Evolutionary conservation across 2,113 vertebrate genomes (phyloP).

Genomic region (Corvus moneduloides): DNA sequence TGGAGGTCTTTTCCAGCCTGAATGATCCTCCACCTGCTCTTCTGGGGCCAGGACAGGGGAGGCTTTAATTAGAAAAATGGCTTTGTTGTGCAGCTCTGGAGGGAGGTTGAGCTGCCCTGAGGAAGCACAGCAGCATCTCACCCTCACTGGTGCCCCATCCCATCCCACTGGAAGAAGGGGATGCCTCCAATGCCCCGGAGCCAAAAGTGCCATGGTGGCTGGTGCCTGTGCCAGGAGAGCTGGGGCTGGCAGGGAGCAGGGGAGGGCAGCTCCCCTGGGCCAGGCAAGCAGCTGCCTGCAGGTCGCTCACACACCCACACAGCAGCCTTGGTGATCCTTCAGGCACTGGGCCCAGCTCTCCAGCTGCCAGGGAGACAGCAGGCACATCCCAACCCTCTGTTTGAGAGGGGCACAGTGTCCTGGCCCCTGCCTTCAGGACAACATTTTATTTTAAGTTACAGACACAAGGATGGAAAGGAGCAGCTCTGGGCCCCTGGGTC

Average conservation of each 20-base stretch:
- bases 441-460: neutral
- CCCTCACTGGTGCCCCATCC: accelerated
- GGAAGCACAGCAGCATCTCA: neutral
- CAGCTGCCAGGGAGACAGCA: accelerated
- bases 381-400: accelerated
- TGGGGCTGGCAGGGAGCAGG: neutral
- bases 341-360: neutral
- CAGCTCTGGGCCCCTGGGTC: neutral
- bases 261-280: neutral
- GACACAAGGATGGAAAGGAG: accelerated
- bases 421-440: accelerated
- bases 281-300: neutral
- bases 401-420: accelerated
- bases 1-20: neutral
- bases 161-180: accelerated
- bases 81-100: neutral
- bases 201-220: neutral
- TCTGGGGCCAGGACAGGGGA: neutral
- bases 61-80: neutral
- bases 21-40: neutral
- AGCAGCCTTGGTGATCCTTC: neutral
- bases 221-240: neutral
- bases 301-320: neutral
- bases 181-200: neutral
- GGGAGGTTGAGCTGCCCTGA: neutral